phyloP scores from a whole-genome alignment of 1,140 invertebrate genomes.

The Polyergus mexicanus region DNA sequence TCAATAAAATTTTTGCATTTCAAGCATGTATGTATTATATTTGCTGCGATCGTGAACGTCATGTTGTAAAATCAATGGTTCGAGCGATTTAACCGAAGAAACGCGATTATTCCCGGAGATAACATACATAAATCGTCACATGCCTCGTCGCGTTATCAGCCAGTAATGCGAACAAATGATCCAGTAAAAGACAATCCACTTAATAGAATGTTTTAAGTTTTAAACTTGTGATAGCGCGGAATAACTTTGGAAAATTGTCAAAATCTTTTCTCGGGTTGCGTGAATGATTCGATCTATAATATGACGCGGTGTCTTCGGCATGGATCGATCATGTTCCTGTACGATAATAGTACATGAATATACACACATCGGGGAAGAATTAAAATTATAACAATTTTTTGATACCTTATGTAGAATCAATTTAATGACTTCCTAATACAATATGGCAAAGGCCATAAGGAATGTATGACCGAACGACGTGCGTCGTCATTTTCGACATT shows the following conservation, averaged over 20 bases:
- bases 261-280: conserved; percentile 21
- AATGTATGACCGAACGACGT: conserved; percentile 49
- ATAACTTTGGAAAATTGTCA: conserved; percentile 20
- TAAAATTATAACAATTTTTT: not conserved
- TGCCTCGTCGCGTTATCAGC: conserved; percentile 24
- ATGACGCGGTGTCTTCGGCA: not conserved
- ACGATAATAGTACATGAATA: conserved; percentile 17
- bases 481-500: conserved; percentile 28
- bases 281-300: not conserved
- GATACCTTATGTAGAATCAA: conserved; percentile 29
- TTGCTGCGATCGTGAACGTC: not conserved
- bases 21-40: not conserved
- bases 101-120: conserved; percentile 36
- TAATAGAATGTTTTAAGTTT: not conserved
- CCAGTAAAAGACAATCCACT: not conserved
- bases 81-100: conserved; percentile 12
- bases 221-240: conserved; percentile 51
- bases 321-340: conserved; percentile 39
- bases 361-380: not conserved
- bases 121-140: conserved; percentile 38
- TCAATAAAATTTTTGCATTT: not conserved
- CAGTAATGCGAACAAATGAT: conserved; percentile 52
- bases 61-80: conserved; percentile 26
- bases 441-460: conserved; percentile 26
- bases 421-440: conserved; percentile 11